These are phyloP conservation scores for Gonocerus acuteangulatus DNA, from an alignment of 2,888 invertebrate species.

Conservation along the genomic window DNA sequence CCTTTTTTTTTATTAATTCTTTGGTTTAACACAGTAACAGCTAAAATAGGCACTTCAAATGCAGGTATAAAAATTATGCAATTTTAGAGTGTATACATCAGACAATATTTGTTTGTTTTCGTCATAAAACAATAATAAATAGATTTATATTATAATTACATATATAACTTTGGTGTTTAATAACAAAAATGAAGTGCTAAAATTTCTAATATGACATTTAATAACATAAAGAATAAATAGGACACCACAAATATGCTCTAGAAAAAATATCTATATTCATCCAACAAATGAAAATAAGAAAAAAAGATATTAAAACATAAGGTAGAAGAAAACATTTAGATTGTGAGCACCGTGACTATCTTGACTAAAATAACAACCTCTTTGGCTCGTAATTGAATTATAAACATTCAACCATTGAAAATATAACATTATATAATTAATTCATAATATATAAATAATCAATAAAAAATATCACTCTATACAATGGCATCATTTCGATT, in stretches of 20 bases:
- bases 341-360: too few species aligned
- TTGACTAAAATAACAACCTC: constrained; percentile 14
- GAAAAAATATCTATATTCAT: not conserved
- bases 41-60: constrained; percentile 17
- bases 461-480: constrained; percentile 26
- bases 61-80: constrained; percentile 5
- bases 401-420: constrained; percentile 19
- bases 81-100: constrained; percentile 1
- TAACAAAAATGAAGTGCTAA: not conserved
- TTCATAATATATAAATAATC: constrained; percentile 24
- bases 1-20: constrained; percentile 6
- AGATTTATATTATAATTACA: not conserved
- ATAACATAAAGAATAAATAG: constrained; percentile 9
- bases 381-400: constrained; percentile 13
- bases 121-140: constrained; percentile 7
- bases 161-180: not conserved
- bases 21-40: constrained; percentile 22
- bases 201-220: constrained; percentile 4
- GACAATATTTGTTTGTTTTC: not conserved
- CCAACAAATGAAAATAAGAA: not conserved
- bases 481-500: constrained; percentile 20
- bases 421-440: constrained; percentile 21
- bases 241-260: not conserved
- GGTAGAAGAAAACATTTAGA: not conserved
- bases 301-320: not conserved